Evolutionary conservation across 2,797 vertebrate genomes (phyloP).

Genomic region (Rhinella marina): DNA sequence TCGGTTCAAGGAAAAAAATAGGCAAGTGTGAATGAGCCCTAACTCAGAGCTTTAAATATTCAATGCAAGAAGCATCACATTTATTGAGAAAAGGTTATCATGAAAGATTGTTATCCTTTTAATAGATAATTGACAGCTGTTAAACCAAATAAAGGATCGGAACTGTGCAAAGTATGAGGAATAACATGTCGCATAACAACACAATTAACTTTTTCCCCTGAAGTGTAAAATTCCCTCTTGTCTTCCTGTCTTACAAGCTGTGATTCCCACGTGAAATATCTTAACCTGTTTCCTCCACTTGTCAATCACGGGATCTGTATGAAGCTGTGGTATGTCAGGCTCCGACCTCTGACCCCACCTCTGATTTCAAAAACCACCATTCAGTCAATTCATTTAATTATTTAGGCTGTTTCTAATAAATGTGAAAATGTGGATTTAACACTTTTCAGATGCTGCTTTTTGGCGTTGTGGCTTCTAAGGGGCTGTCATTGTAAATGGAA

Average conservation of each 20-base stretch:
- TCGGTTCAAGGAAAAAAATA: no score
- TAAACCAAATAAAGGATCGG: constrained; percentile 79
- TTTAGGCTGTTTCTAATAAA: constrained; percentile 86
- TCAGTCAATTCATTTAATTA: constrained; percentile 83
- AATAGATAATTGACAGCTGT: constrained; percentile 57
- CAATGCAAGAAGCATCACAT: background rate
- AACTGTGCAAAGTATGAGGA: constrained; percentile 83
- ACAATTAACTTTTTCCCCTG: constrained; percentile 91
- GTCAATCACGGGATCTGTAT: constrained; percentile 87
- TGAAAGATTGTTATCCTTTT: constrained; percentile 19
- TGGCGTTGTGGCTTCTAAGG: constrained; percentile 67
- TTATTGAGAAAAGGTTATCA: constrained; percentile 19
- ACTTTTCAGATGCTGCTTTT: constrained; percentile 77
- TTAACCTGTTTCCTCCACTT: constrained; percentile 85
- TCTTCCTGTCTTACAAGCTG: constrained; percentile 87
- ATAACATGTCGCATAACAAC: constrained; percentile 82
- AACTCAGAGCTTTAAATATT: background rate
- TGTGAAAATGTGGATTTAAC: constrained; percentile 78
- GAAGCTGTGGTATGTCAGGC: constrained; percentile 85
- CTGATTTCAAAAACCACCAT: constrained; percentile 83
- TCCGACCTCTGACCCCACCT: constrained; percentile 84
- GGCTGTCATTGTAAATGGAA: constrained; percentile 4
- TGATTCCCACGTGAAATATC: constrained; percentile 97
- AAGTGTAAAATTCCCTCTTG: constrained; percentile 80
- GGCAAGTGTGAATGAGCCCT: no score